phyloP scores from a whole-genome alignment of 1,140 invertebrate genomes.

The Saccostrea cuccullata region DNA sequence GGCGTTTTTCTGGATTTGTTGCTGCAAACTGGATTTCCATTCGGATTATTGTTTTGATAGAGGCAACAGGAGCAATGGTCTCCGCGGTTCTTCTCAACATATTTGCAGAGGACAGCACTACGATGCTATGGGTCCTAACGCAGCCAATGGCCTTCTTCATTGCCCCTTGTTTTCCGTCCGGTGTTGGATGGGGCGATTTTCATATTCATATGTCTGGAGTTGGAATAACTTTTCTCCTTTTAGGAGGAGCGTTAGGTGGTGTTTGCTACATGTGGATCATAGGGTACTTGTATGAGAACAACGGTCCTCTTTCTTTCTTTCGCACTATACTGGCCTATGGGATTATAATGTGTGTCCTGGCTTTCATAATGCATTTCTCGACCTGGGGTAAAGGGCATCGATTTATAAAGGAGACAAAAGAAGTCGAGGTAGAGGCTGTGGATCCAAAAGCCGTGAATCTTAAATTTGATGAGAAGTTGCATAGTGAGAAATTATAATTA shows the following conservation, averaged over 20 bases:
- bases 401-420: neutral
- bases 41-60: conserved; percentile 60
- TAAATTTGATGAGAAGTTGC: neutral
- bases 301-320: conserved; percentile 58
- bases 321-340: conserved; percentile 59
- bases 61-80: conserved; percentile 55
- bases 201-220: conserved; percentile 63
- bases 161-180: conserved; percentile 61
- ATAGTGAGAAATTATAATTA: neutral
- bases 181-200: conserved; percentile 62
- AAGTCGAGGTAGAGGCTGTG: neutral
- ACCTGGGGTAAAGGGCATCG: conserved; percentile 14
- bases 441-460: neutral
- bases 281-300: conserved; percentile 63
- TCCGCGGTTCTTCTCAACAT: conserved; percentile 57
- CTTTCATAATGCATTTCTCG: conserved; percentile 5
- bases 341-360: conserved; percentile 9
- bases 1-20: conserved; percentile 61
- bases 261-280: conserved; percentile 60
- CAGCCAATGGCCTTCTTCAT: conserved; percentile 60
- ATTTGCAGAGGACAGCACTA: conserved; percentile 52
- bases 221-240: conserved; percentile 60
- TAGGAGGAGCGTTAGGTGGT: conserved; percentile 63
- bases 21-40: conserved; percentile 62
- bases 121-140: conserved; percentile 58